Conservation (phyloP, 1,140 invertebrate genomes). For the Penaeus indicus region DNA sequence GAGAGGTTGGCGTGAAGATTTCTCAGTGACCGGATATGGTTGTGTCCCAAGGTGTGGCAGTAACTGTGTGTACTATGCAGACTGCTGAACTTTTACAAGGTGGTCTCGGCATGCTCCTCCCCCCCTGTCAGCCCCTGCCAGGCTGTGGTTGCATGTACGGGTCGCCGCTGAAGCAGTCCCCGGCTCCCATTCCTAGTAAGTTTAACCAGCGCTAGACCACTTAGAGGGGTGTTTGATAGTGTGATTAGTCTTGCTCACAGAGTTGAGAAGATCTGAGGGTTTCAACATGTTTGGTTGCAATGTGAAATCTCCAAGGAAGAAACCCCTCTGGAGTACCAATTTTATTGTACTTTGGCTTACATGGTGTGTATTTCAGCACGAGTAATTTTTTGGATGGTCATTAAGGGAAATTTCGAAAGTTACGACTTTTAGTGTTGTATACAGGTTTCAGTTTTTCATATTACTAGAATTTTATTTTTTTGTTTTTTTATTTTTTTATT, state of each 20-base stretch:
- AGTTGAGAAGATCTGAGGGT: constrained; percentile 11
- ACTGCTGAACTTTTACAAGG: constrained; percentile 64
- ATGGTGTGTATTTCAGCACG: not conserved
- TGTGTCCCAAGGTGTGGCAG: constrained; percentile 50
- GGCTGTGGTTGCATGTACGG: constrained; percentile 57
- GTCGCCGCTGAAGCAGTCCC: constrained; percentile 27
- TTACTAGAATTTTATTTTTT: too few species aligned
- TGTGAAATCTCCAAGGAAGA: too few species aligned
- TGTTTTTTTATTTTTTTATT: not conserved
- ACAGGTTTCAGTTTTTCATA: not conserved
- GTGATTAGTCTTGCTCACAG: constrained; percentile 53
- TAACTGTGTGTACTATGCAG: constrained; percentile 60
- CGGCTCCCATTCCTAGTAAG: constrained; percentile 54
- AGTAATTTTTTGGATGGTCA: not conserved
- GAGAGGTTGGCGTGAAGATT: not conserved
- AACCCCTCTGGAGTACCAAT: too few species aligned
- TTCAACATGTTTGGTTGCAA: too few species aligned
- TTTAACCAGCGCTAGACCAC: constrained; percentile 41
- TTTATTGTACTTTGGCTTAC: not conserved
- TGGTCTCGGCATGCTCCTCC: constrained; percentile 63
- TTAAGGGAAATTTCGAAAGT: not conserved
- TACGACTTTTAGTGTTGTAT: not conserved
- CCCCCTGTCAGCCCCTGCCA: constrained; percentile 62
- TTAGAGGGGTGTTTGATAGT: constrained; percentile 57
- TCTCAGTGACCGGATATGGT: constrained; percentile 1